Percentiles rank a stretch among this genome's conserved stretches.
These are phyloP conservation scores for Wiebesia pumilae DNA, from an alignment of 1,140 invertebrate species.

Conservation along the genomic window DNA sequence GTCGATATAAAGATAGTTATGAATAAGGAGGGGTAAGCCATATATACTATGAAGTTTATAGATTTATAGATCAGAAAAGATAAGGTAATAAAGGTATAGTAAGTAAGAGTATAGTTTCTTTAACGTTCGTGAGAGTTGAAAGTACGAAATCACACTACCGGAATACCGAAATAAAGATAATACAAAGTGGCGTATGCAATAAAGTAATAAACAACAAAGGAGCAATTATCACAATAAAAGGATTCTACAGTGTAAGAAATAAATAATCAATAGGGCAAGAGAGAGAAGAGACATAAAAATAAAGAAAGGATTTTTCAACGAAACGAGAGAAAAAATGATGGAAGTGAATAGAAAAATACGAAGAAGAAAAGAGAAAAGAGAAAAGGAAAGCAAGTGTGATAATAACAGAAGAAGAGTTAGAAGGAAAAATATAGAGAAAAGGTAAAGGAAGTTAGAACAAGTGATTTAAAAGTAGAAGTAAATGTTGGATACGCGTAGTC, in stretches of 20 bases:
- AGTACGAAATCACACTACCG: no score
- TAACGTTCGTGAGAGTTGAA: not conserved
- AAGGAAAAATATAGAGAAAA: not conserved
- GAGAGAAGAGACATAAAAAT: no score
- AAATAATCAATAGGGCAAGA: no score
- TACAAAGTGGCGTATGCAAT: no score
- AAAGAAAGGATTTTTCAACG: no score
- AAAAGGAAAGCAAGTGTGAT: not conserved
- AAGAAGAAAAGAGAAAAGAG: no score
- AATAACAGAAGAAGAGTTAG: not conserved
- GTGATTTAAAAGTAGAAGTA: not conserved
- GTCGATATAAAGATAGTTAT: not conserved
- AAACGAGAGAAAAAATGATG: not conserved
- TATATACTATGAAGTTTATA: not conserved
- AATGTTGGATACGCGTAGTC: not conserved
- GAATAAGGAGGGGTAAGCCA: not conserved
- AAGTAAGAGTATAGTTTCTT: not conserved
- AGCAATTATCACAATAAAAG: no score
- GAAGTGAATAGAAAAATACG: not conserved
- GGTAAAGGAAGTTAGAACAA: not conserved
- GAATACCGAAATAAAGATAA: no score
- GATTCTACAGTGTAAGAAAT: no score
- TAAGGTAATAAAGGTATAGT: not conserved
- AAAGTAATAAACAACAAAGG: no score
- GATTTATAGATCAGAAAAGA: not conserved